phyloP scores from a whole-genome alignment of 2,113 vertebrate species.

The Aldabrachelys gigantea region DNA sequence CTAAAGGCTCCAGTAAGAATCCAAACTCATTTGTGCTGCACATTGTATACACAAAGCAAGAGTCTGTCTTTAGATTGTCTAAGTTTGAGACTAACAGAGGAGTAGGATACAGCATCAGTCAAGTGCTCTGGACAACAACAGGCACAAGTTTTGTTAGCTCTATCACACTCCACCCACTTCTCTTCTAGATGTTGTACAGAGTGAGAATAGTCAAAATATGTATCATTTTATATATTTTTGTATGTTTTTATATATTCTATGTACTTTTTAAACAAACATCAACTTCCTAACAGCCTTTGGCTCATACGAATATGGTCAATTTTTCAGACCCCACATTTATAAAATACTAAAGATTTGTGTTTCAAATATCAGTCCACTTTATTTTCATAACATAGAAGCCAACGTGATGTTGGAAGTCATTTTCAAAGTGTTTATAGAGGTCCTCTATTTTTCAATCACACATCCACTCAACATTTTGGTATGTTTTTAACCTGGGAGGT shows the following conservation, averaged over 20 bases:
- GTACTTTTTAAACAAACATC: background rate
- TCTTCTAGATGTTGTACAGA: background rate
- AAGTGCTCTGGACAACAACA: background rate
- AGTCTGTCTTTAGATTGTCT: background rate
- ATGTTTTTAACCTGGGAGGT: background rate
- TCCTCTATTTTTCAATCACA: background rate
- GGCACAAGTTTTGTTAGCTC: background rate
- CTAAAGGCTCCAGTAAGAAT: background rate
- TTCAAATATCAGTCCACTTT: slow-evolving; percentile 1
- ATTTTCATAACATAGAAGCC: slow-evolving; percentile 23
- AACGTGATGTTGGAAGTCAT: background rate
- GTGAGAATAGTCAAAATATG: background rate
- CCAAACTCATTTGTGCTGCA: background rate
- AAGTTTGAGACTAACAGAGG: background rate
- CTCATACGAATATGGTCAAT: background rate
- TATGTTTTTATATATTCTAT: background rate
- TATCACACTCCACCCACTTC: background rate
- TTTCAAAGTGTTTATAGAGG: background rate
- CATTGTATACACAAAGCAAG: background rate
- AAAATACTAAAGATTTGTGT: background rate
- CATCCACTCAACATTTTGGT: background rate
- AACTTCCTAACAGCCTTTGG: background rate
- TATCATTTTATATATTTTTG: background rate
- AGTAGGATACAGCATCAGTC: background rate
- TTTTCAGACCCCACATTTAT: background rate